These are phyloP conservation scores for Mesochorus sp. DNA, from an alignment of 2,888 invertebrate genomes.

Conservation along the genomic window DNA sequence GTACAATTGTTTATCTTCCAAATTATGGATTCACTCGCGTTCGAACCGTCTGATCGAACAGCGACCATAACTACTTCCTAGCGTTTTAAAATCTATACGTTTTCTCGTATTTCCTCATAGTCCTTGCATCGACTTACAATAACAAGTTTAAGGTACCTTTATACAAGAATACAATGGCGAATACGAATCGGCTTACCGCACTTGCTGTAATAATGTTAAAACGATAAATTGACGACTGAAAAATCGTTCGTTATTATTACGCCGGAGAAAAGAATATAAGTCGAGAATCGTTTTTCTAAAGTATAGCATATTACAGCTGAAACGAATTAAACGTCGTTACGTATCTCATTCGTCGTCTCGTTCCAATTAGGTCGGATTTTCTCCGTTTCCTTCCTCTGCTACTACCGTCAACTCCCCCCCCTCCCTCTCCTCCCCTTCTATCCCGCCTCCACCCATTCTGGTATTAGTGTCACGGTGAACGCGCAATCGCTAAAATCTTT, in stretches of 20 bases:
- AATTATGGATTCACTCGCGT: background rate
- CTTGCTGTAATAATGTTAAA: too few relatives aligned
- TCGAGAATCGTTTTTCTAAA: conserved; percentile 28
- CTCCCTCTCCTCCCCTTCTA: conserved; percentile 15
- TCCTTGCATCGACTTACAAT: conserved; percentile 33
- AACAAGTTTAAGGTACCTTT: too few relatives aligned
- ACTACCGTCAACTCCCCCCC: background rate
- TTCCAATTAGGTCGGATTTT: conserved; percentile 80
- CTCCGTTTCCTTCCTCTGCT: conserved; percentile 72
- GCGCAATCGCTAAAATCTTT: conserved; percentile 80
- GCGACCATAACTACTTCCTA: conserved; percentile 36
- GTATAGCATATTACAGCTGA: conserved; percentile 23
- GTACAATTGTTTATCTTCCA: background rate
- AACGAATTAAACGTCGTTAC: conserved; percentile 72
- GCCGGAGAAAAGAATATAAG: background rate
- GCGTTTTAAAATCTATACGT: background rate
- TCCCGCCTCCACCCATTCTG: conserved; percentile 31
- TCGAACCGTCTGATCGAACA: conserved; percentile 32
- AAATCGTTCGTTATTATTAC: too few relatives aligned
- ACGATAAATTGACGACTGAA: conserved; percentile 10
- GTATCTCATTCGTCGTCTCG: conserved; percentile 64
- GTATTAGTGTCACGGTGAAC: conserved; percentile 81
- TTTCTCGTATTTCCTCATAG: background rate
- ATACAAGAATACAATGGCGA: too few relatives aligned
- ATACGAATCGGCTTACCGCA: too few relatives aligned